These are phyloP conservation scores for Zygothrica quintamaculata DNA, from an alignment of 2,888 invertebrate species.

Conservation along the genomic window DNA sequence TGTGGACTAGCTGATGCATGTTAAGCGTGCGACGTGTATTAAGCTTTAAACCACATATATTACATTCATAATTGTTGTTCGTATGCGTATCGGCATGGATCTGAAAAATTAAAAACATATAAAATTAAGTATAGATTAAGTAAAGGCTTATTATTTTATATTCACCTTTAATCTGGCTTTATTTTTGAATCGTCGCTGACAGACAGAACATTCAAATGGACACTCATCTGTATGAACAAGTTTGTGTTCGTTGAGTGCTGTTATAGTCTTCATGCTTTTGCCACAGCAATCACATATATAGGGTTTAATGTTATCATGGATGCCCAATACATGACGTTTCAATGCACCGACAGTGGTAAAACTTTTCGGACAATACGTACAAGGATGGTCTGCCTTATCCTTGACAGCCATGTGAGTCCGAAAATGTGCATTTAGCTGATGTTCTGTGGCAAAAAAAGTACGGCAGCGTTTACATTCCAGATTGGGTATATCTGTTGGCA, in stretches of 20 bases:
- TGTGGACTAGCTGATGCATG: slow-evolving; percentile 84
- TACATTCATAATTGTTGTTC: slow-evolving; percentile 84
- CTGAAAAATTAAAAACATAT: slow-evolving; percentile 32
- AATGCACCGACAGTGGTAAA: slow-evolving; percentile 72
- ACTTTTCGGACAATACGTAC: slow-evolving; percentile 69
- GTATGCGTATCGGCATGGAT: slow-evolving; percentile 85
- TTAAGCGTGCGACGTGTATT: slow-evolving; percentile 85
- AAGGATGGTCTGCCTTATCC: slow-evolving; percentile 59
- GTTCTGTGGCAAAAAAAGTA: slow-evolving; percentile 45
- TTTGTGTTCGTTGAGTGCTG: slow-evolving; percentile 85
- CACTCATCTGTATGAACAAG: slow-evolving; percentile 85
- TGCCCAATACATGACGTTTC: slow-evolving; percentile 73
- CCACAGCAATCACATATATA: slow-evolving; percentile 85
- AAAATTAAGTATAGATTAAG: not conserved
- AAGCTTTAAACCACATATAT: slow-evolving; percentile 83
- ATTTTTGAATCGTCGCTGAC: slow-evolving; percentile 83
- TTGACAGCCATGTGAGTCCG: slow-evolving; percentile 66
- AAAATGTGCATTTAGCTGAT: slow-evolving; percentile 54
- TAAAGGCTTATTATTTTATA: too few relatives aligned
- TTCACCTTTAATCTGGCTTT: slow-evolving; percentile 81
- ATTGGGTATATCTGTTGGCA: slow-evolving; percentile 39
- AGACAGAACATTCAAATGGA: slow-evolving; percentile 85
- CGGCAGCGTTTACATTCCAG: slow-evolving; percentile 59
- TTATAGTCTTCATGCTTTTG: slow-evolving; percentile 84
- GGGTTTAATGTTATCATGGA: slow-evolving; percentile 83